Evolutionary conservation across 2,888 invertebrate genomes (phyloP), one percentile per base, ranked within the genome.

Genomic region (Trissolcus japonicus): DNA sequence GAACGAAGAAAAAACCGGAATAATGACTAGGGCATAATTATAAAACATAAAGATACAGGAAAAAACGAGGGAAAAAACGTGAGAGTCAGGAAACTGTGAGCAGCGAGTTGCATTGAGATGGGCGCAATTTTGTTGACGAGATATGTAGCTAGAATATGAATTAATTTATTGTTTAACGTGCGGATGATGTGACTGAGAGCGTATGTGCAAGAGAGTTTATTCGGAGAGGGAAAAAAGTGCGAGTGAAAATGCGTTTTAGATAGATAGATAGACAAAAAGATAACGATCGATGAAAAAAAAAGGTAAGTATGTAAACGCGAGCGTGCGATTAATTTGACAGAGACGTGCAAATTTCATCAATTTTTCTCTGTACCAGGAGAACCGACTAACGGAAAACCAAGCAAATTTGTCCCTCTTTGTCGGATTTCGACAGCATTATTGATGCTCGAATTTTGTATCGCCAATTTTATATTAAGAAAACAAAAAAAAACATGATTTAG

Each of bases 71-170:
- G 40, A 59, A 51, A 25, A 48, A 48, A 41, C 35, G 35, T 9
- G 35, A 35, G 35, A 35, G 35, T 35, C 35, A 35, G 35, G 6
- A 54, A 68, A 40, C 35, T 16, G 41, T 46, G 71, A 71, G 71
- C 62, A 71, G 62, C 71, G 71, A 57, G 40, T 17, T 16, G 62
- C 21, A 57, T 19, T 16, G 43, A n/a, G 25, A 53, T 51, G 62
- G 60, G 66, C 53, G 72, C 66, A 71, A 62, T 73, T 68, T 73
- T 63, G 72, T 65, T 79, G 78, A 78, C 80, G 83, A 80, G 76
- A 83, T 79, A 80, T 73, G 82, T 85, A 86, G 83, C 76, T 86
- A 86, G 84, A 84, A 79, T 83, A 82, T 86, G 84, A 86, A 86
- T 86, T 87, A 86, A 86, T 87, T 86, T 86, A 86, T 86, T 86